Conservation (phyloP, 2,797 vertebrate genomes). For the Tapirus indicus region DNA sequence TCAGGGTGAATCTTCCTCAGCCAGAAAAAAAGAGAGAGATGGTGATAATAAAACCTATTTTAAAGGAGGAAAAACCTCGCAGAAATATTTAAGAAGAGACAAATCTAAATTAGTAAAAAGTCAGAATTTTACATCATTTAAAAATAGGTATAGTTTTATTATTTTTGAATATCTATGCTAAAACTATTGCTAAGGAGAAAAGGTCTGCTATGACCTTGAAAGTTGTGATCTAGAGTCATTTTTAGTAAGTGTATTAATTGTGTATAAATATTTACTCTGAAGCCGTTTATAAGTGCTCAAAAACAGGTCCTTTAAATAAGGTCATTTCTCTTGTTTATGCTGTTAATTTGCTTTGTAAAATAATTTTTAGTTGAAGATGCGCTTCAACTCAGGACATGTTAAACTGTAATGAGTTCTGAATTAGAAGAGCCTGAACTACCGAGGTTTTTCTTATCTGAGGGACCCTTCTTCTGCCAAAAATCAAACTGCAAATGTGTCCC, state of each 20-base stretch:
- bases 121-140: slow-evolving; percentile 13
- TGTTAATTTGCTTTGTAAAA: slow-evolving; percentile 46
- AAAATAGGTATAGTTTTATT: neutral
- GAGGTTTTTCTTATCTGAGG: neutral
- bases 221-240: neutral
- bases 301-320: slow-evolving; percentile 29
- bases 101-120: neutral
- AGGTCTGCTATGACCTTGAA: neutral
- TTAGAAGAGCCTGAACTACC: neutral
- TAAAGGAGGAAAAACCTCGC: neutral
- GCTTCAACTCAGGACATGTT: neutral
- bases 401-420: neutral
- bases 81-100: neutral
- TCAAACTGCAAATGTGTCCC: neutral
- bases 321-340: neutral
- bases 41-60: neutral
- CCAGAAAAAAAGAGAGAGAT: neutral
- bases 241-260: neutral
- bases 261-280: neutral
- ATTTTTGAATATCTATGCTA: neutral
- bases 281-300: neutral
- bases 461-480: neutral
- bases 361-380: neutral
- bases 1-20: too few relatives aligned
- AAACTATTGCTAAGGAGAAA: neutral